These are phyloP conservation scores for Chlorodrepanis virens DNA, from an alignment of 2,113 vertebrate genomes.

Conservation along the genomic window DNA sequence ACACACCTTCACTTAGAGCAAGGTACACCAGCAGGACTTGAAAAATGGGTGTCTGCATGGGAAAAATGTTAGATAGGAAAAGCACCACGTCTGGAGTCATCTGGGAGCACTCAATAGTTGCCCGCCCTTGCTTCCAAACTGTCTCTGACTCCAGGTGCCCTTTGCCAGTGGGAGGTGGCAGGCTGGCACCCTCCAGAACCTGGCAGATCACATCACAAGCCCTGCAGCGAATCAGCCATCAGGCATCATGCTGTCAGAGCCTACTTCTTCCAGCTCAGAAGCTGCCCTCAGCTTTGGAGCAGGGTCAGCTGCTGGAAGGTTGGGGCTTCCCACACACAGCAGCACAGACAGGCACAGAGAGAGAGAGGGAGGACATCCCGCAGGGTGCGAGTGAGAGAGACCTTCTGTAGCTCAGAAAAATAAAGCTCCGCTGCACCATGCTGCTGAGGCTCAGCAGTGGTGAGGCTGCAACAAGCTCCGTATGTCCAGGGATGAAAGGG, in stretches of 20 bases:
- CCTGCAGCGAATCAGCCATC: rapidly evolving
- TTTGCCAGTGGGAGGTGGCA: neutral
- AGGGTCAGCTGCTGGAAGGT: neutral
- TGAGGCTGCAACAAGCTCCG: neutral
- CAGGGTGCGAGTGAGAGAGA: neutral
- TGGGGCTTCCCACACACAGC: neutral
- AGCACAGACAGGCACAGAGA: rapidly evolving
- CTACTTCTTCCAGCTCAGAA: neutral
- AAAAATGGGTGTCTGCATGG: neutral
- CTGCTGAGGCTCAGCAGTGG: neutral
- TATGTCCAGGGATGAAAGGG: neutral
- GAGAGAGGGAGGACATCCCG: rapidly evolving
- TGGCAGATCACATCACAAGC: neutral
- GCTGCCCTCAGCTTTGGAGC: neutral
- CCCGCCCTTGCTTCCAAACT: neutral
- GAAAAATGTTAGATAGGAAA: neutral
- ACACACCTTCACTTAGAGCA: neutral
- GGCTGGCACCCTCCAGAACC: neutral
- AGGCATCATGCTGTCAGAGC: rapidly evolving
- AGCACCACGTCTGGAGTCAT: neutral
- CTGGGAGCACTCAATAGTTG: neutral
- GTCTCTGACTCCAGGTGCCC: neutral
- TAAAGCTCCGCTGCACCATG: neutral
- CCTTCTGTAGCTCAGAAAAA: neutral
- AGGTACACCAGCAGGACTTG: neutral